phyloP scores from a whole-genome alignment of 1,140 invertebrate genomes.

The Magallana gigas region DNA sequence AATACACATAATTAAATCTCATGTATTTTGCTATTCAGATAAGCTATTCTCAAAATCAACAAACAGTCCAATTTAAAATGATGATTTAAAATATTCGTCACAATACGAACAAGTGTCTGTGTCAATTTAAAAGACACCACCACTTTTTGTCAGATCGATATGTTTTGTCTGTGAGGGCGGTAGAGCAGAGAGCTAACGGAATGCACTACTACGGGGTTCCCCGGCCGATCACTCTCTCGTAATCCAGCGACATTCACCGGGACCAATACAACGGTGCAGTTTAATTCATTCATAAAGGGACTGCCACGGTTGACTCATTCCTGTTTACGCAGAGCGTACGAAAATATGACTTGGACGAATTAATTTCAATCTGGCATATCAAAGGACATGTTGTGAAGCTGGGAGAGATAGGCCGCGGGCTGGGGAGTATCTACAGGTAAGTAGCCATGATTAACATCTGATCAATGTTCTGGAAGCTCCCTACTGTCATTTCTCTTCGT shows the following conservation, averaged over 20 bases:
- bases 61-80: not conserved
- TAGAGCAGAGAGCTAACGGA: not conserved
- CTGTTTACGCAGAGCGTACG: constrained; percentile 1
- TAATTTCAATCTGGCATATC: constrained; percentile 28
- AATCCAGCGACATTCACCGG: not conserved
- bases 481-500: constrained; percentile 1
- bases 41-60: not conserved
- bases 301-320: constrained; percentile 15
- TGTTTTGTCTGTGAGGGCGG: not conserved
- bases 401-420: not conserved
- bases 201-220: not conserved
- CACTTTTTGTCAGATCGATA: not conserved
- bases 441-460: constrained; percentile 25
- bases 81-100: not conserved
- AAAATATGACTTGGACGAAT: constrained; percentile 24
- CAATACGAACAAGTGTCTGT: too few species aligned
- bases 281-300: constrained; percentile 29
- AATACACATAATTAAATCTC: not conserved
- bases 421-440: constrained; percentile 9
- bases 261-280: constrained; percentile 8
- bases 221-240: not conserved
- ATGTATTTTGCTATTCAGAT: not conserved
- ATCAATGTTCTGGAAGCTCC: constrained; percentile 33
- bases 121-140: too few species aligned
- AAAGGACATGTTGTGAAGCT: constrained; percentile 37